Conservation (phyloP, 2,113 vertebrate species). For the Podarcis cretensis region DNA sequence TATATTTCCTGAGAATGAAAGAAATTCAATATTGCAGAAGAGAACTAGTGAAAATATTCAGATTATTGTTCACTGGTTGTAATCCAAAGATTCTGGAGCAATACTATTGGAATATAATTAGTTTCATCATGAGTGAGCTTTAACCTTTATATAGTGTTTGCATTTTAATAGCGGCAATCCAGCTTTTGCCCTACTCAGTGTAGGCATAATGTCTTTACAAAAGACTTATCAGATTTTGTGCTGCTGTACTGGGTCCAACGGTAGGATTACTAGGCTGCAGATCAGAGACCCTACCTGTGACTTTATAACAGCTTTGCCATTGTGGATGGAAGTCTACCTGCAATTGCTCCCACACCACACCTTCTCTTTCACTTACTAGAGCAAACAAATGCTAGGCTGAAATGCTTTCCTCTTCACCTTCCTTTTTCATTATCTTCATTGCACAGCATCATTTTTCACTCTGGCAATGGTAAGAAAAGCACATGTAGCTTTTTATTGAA, state of each 20-base stretch:
- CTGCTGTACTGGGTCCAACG: background rate
- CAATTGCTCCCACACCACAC: background rate
- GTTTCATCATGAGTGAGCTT: background rate
- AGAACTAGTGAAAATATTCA: background rate
- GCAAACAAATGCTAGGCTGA: background rate
- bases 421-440: background rate
- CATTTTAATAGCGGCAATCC: background rate
- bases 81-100: constrained; percentile 1
- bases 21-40: background rate
- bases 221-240: too few relatives aligned
- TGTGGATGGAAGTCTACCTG: background rate
- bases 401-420: background rate
- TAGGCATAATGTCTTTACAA: background rate
- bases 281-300: background rate
- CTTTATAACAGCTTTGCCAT: background rate
- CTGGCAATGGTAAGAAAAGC: background rate
- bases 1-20: constrained; percentile 33
- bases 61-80: background rate
- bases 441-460: background rate
- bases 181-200: background rate
- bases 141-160: background rate
- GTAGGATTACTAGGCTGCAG: background rate
- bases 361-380: background rate
- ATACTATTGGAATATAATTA: background rate
- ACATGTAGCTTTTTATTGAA: background rate